These are phyloP conservation scores for Nomia melanderi DNA, from an alignment of 1,140 invertebrate genomes.

Conservation along the genomic window DNA sequence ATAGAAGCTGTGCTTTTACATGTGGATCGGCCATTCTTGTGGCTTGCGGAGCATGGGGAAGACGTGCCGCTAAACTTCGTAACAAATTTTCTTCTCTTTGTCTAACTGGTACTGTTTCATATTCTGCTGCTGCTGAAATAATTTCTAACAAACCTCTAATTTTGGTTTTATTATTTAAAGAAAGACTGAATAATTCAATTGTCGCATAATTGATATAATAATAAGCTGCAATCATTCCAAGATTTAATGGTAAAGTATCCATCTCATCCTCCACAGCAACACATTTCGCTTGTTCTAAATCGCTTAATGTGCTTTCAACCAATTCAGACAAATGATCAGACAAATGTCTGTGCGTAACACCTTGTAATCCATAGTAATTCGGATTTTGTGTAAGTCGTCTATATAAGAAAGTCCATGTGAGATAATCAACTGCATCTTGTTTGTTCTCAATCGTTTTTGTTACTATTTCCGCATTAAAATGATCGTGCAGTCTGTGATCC, in stretches of 20 bases:
- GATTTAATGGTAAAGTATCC: conserved; percentile 96
- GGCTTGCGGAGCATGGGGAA: conserved; percentile 87
- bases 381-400: conserved; percentile 98
- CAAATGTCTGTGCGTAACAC: conserved; percentile 96
- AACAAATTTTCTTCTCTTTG: conserved; percentile 97
- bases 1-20: conserved; percentile 96
- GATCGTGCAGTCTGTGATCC: conserved; percentile 98
- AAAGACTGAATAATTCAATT: conserved; percentile 98
- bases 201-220: conserved; percentile 99
- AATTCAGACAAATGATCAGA: conserved; percentile 99
- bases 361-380: conserved; percentile 99
- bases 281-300: conserved; percentile 98
- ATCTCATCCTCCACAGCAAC: conserved; percentile 99
- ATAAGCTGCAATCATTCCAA: conserved; percentile 99
- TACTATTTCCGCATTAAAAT: conserved; percentile 99
- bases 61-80: conserved; percentile 87
- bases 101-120: conserved; percentile 95
- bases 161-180: conserved; percentile 98
- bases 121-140: conserved; percentile 98
- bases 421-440: conserved; percentile 99
- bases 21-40: conserved; percentile 97
- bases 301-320: conserved; percentile 96
- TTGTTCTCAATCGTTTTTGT: conserved; percentile 99
- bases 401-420: conserved; percentile 99
- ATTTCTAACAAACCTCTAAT: conserved; percentile 98